Conservation (phyloP, 2,888 invertebrate species). For the Rosalia funebris region DNA sequence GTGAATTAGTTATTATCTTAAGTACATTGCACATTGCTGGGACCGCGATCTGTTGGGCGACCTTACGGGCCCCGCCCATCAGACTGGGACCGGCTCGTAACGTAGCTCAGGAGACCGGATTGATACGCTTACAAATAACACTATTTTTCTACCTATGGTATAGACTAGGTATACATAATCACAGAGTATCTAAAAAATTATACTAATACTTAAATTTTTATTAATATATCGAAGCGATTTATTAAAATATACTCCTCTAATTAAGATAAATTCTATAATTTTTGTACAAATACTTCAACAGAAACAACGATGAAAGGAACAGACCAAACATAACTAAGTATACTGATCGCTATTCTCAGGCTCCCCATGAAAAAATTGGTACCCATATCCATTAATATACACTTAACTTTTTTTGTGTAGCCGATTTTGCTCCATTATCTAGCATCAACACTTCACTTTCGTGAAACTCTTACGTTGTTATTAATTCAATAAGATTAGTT, state of each 20-base stretch:
- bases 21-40: constrained; percentile 47
- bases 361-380: constrained; percentile 17
- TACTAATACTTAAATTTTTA: constrained; percentile 41
- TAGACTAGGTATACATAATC: constrained; percentile 61
- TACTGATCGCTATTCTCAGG: neutral
- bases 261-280: constrained; percentile 36
- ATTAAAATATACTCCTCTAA: constrained; percentile 40
- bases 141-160: constrained; percentile 55
- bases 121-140: constrained; percentile 55
- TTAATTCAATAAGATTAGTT: too few relatives aligned
- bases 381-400: too few relatives aligned
- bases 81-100: neutral
- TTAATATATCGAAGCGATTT: constrained; percentile 48
- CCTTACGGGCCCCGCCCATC: neutral
- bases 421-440: too few relatives aligned
- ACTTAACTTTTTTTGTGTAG: too few relatives aligned
- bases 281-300: constrained; percentile 39
- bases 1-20: constrained; percentile 41
- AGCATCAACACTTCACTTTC: too few relatives aligned
- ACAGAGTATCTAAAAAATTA: constrained; percentile 60
- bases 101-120: neutral
- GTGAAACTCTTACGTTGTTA: too few relatives aligned
- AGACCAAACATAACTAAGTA: constrained; percentile 32
- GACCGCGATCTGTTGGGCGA: neutral
- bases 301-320: constrained; percentile 36